A percentile compares a stretch with the other conserved stretches of the same genome.
Conservation (phyloP, 1,140 invertebrate genomes). For the Sminthurinus signatus region DNA sequence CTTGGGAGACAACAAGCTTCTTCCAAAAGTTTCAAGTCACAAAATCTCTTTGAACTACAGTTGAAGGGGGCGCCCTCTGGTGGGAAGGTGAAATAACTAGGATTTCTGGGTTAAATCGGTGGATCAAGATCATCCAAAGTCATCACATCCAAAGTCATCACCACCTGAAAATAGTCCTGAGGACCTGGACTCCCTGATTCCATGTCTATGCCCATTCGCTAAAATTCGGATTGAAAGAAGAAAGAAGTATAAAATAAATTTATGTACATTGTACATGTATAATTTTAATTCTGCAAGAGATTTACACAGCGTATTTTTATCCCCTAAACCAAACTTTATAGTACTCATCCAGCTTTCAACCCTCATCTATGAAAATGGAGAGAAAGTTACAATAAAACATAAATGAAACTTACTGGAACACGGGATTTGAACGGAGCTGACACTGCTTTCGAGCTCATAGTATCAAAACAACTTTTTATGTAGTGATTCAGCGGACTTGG, state of each 20-base stretch:
- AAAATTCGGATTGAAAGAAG: too few relatives aligned
- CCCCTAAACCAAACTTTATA: too few relatives aligned
- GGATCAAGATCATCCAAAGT: conserved; percentile 6
- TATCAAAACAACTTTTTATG: conserved; percentile 21
- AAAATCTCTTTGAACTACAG: conserved; percentile 16
- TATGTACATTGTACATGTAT: too few relatives aligned
- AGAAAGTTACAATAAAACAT: too few relatives aligned
- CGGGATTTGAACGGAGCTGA: conserved; percentile 37
- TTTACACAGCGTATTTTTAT: too few relatives aligned
- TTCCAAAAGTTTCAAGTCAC: not conserved
- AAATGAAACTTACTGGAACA: conserved; percentile 19
- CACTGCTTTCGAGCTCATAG: conserved; percentile 19
- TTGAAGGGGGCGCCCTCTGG: conserved; percentile 15
- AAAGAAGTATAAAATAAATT: too few relatives aligned
- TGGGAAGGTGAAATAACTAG: not conserved
- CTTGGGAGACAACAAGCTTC: conserved; percentile 1
- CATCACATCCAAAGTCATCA: conserved; percentile 13
- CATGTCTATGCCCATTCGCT: not conserved
- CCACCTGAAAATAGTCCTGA: conserved; percentile 11
- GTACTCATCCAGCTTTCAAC: too few relatives aligned
- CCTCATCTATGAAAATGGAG: too few relatives aligned
- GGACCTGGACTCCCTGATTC: conserved; percentile 2
- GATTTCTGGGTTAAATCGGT: conserved; percentile 3
- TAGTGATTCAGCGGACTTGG: conserved; percentile 17
- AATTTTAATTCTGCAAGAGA: too few relatives aligned